Percentiles rank a stretch among this genome's conserved stretches.
These are phyloP conservation scores for Caenorhabditis brenneri DNA, from an alignment of 1,140 invertebrate genomes.

Conservation along the genomic window DNA sequence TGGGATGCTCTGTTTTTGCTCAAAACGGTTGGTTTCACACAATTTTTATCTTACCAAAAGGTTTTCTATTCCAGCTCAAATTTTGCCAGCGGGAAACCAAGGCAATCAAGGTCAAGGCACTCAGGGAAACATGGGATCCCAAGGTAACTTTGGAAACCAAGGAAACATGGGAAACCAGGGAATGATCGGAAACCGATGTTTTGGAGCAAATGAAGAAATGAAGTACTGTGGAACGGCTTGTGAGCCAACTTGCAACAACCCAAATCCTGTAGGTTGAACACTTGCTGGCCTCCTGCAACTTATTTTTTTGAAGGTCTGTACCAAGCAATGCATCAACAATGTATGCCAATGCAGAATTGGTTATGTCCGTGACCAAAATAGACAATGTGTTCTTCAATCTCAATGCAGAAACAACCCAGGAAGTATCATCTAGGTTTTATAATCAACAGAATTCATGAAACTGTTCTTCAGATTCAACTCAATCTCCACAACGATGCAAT, in stretches of 20 bases:
- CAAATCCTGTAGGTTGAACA: neutral
- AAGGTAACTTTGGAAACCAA: neutral
- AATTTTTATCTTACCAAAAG: neutral
- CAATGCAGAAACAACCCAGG: neutral
- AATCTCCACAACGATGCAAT: neutral
- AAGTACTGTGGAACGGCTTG: neutral
- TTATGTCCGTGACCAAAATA: neutral
- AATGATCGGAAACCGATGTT: neutral
- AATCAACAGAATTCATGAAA: too few species aligned
- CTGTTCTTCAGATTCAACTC: neutral
- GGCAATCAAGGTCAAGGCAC: neutral
- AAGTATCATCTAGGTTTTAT: too few species aligned
- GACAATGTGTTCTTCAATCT: neutral
- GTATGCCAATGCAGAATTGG: neutral
- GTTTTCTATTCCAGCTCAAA: neutral
- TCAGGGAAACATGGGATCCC: neutral
- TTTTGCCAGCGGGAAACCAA: neutral
- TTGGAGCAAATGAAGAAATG: neutral
- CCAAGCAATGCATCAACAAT: slow-evolving; percentile 20
- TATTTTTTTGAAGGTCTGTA: neutral
- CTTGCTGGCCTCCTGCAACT: neutral
- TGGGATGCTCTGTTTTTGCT: neutral
- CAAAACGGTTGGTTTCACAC: neutral
- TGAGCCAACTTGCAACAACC: neutral
- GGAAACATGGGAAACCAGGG: neutral